Conservation (phyloP, 2,797 vertebrate species). For the Arnoldichthys spilopterus region DNA sequence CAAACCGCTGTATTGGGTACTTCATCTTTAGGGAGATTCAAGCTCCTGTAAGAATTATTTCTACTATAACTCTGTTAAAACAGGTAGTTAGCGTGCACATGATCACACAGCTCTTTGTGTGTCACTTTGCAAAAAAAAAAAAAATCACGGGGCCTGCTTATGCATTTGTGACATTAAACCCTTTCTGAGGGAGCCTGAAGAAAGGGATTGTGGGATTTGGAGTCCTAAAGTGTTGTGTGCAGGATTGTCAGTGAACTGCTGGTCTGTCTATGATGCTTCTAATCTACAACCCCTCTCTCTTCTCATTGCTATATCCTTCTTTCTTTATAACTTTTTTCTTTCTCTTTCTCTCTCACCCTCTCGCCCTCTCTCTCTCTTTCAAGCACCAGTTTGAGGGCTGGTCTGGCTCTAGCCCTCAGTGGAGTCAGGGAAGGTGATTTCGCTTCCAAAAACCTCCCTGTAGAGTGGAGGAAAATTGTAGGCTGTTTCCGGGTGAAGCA, state of each 20-base stretch:
- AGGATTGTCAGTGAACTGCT: conserved; percentile 81
- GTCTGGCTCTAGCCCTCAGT: conserved; percentile 80
- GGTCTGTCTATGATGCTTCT: conserved; percentile 64
- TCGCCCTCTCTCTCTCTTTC: conserved; percentile 23
- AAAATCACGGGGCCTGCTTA: conserved; percentile 61
- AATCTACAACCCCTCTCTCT: conserved; percentile 70
- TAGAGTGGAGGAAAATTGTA: conserved; percentile 89
- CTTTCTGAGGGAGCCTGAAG: conserved; percentile 57
- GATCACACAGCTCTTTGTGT: conserved; percentile 61
- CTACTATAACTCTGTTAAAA: conserved; percentile 56
- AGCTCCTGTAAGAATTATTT: conserved; percentile 60
- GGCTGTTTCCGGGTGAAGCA: conserved; percentile 88
- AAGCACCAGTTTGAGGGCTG: conserved; percentile 47
- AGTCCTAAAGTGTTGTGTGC: conserved; percentile 78
- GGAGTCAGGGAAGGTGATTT: conserved; percentile 87
- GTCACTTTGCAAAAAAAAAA: neutral
- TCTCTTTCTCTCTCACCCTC: neutral
- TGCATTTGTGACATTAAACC: conserved; percentile 61
- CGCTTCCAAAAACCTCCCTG: conserved; percentile 88
- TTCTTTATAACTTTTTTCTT: conserved; percentile 30
- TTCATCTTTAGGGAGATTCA: conserved; percentile 58
- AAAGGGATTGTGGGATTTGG: conserved; percentile 66
- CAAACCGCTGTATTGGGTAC: conserved; percentile 59
- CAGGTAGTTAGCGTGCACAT: conserved; percentile 62
- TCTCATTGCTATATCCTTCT: conserved; percentile 30